Percentiles rank a stretch among this genome's conserved stretches.
Conservation (phyloP, 1,140 invertebrate genomes). For the Cryptotermes secundus region DNA sequence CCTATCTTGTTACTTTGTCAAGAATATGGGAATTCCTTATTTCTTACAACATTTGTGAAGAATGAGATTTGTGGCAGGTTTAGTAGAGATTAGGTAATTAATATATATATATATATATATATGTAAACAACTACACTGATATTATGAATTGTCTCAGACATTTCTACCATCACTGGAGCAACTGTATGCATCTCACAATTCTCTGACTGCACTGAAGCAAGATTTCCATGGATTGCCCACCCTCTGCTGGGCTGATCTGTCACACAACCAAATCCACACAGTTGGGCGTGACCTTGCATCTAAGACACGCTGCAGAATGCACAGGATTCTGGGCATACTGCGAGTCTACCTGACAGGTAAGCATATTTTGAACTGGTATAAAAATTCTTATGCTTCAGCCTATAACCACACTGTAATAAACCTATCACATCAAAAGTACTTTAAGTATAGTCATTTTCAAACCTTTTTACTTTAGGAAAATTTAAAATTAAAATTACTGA, state of each 20-base stretch:
- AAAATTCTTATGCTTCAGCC: background rate
- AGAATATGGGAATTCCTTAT: too few species aligned
- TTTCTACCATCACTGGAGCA: slow-evolving; percentile 70
- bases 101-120: too few species aligned
- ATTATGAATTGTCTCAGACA: slow-evolving; percentile 57
- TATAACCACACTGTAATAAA: too few species aligned
- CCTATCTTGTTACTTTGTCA: too few species aligned
- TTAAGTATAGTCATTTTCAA: too few species aligned
- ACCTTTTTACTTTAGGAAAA: too few species aligned
- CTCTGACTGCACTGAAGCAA: slow-evolving; percentile 64
- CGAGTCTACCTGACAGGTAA: slow-evolving; percentile 78
- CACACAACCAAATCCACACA: slow-evolving; percentile 68
- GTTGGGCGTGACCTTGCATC: slow-evolving; percentile 71
- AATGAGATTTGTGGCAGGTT: too few species aligned
- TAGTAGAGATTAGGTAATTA: too few species aligned
- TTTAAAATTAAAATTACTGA: too few species aligned
- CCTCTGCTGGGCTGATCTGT: slow-evolving; percentile 73
- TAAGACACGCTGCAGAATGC: slow-evolving; percentile 72
- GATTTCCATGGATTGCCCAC: slow-evolving; percentile 78
- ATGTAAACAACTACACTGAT: too few species aligned
- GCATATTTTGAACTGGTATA: background rate
- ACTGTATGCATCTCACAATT: slow-evolving; percentile 72
- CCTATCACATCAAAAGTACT: too few species aligned
- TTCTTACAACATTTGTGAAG: too few species aligned
- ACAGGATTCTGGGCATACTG: slow-evolving; percentile 70